Evolutionary conservation across 1,140 invertebrate species (phyloP).

Genomic region (Sipha flava): DNA sequence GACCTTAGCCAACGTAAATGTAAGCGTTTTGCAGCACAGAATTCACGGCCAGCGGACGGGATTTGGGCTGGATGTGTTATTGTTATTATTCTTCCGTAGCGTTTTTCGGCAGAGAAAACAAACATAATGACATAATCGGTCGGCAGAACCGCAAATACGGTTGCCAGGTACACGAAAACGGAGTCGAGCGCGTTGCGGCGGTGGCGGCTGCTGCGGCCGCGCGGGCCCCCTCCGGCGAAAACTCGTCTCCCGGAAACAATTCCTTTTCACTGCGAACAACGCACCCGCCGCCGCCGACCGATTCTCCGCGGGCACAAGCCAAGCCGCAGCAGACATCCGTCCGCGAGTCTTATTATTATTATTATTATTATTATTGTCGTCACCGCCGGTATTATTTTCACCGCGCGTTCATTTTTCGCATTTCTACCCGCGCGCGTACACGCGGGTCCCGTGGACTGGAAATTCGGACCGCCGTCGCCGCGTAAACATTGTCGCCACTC

Average conservation of each 20-base stretch:
- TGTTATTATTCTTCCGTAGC: neutral
- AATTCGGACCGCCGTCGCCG: neutral
- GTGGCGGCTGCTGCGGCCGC: neutral
- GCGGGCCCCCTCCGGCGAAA: neutral
- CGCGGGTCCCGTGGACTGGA: neutral
- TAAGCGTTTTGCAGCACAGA: no score
- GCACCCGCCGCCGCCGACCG: neutral
- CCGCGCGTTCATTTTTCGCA: no score
- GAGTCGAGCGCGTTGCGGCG: neutral
- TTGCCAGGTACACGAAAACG: slow-evolving; percentile 3
- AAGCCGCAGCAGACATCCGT: no score
- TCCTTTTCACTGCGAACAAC: neutral
- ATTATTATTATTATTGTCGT: no score
- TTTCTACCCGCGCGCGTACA: neutral
- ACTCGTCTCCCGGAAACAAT: slow-evolving; percentile 18
- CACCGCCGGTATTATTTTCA: no score
- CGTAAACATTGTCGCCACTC: slow-evolving; percentile 15
- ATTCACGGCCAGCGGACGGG: neutral
- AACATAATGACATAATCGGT: slow-evolving; percentile 1
- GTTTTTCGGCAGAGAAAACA: slow-evolving; percentile 10
- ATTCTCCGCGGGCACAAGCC: no score
- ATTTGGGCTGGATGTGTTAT: neutral
- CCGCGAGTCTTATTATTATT: no score
- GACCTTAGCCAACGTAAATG: no score
- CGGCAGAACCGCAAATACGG: slow-evolving; percentile 12